These are phyloP conservation scores for Globicephala melas DNA, from an alignment of 2,113 vertebrate species.

Conservation along the genomic window DNA sequence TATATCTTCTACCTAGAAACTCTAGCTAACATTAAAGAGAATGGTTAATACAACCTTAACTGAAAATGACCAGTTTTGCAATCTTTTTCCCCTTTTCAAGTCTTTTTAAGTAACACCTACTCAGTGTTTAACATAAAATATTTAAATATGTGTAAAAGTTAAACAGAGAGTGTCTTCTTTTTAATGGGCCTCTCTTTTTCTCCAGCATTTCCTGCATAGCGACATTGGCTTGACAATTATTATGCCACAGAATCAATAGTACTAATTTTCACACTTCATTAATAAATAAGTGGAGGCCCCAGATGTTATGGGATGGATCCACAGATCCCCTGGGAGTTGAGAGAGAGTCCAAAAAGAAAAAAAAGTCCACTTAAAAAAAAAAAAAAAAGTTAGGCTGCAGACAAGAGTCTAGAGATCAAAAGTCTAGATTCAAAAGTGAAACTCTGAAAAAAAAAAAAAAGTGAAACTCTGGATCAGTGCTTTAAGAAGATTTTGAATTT, in stretches of 20 bases:
- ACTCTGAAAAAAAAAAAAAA: constrained; percentile 12
- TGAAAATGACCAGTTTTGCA: background rate
- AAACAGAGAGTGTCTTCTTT: background rate
- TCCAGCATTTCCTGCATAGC: background rate
- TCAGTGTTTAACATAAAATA: background rate
- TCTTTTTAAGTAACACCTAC: background rate
- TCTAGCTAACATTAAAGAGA: background rate
- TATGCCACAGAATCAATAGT: background rate
- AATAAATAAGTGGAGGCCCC: constrained; percentile 23
- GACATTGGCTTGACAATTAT: background rate
- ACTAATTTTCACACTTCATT: constrained; percentile 32
- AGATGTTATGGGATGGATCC: background rate
- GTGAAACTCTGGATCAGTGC: background rate
- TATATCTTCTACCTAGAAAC: background rate
- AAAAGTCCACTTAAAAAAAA: background rate
- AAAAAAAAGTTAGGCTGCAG: background rate
- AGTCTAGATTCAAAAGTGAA: background rate
- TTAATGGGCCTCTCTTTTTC: background rate
- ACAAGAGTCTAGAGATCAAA: background rate
- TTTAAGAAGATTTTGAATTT: constrained; percentile 30
- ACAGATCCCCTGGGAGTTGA: background rate
- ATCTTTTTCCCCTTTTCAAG: background rate
- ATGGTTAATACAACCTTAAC: background rate
- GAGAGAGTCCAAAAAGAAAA: background rate
- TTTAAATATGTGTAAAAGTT: background rate